Conservation (phyloP, 2,113 vertebrate species). For the Xiphorhynchus elegans region DNA sequence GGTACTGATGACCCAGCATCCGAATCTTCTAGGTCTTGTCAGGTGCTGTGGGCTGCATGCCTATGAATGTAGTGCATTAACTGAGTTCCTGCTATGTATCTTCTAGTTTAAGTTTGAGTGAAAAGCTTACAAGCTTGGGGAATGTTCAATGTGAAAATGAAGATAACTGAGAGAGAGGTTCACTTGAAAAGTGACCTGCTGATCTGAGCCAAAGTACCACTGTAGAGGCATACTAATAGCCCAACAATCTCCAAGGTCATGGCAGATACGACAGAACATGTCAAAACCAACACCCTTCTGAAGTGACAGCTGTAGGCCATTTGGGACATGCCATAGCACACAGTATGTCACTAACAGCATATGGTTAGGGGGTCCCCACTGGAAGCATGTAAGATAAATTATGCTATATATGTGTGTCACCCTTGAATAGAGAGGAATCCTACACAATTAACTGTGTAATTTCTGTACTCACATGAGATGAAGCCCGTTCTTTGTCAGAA, state of each 20-base stretch:
- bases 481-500: not conserved
- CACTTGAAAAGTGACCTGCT: not conserved
- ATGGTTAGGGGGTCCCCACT: not conserved
- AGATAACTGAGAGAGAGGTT: not conserved
- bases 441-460: not conserved
- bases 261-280: not conserved
- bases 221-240: not conserved
- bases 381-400: not conserved
- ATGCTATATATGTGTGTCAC: not conserved
- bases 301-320: not conserved
- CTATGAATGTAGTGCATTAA: not conserved
- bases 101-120: not conserved
- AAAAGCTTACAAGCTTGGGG: not conserved
- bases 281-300: not conserved
- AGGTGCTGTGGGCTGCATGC: not conserved
- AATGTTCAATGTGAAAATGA: not conserved
- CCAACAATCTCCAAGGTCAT: not conserved
- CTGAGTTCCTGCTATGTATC: not conserved
- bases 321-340: not conserved
- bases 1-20: not conserved
- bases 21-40: not conserved
- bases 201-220: not conserved
- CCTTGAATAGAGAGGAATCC: not conserved
- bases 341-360: not conserved
- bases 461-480: not conserved